These are phyloP conservation scores for Acyrthosiphon pisum DNA, from an alignment of 1,140 invertebrate genomes.

Conservation along the genomic window DNA sequence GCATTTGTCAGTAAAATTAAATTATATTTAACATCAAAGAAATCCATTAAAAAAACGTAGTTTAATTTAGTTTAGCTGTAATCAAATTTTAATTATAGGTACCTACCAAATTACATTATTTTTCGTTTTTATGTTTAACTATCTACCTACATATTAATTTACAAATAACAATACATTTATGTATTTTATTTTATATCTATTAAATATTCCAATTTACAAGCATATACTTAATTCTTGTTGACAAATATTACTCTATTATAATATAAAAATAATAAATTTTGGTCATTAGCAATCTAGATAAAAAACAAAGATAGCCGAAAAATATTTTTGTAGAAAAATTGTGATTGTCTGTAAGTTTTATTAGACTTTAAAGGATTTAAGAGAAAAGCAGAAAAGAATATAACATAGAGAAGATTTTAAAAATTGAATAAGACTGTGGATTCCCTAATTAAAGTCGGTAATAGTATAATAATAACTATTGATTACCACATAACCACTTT, in stretches of 20 bases:
- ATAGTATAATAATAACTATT: too few species aligned
- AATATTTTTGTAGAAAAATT: not conserved
- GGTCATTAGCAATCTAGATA: not conserved
- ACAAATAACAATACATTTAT: not conserved
- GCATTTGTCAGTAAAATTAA: not conserved
- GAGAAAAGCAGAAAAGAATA: not conserved
- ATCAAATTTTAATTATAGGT: not conserved
- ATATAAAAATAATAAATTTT: not conserved
- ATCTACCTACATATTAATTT: too few species aligned
- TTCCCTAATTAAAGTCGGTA: too few species aligned
- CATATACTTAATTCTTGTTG: not conserved
- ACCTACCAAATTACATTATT: not conserved
- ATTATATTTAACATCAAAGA: not conserved
- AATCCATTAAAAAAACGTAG: not conserved
- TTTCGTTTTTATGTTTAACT: too few species aligned
- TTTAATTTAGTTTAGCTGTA: not conserved
- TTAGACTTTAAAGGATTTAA: not conserved
- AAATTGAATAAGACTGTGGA: not conserved
- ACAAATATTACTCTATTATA: not conserved
- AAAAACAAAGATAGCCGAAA: not conserved
- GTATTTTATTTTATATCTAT: not conserved
- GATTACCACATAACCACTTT: not conserved
- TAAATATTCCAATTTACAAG: not conserved
- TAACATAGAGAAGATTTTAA: not conserved
- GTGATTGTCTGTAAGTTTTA: not conserved